These are phyloP conservation scores for Perodicticus potto DNA, from an alignment of 2,797 vertebrate genomes.

Conservation along the genomic window DNA sequence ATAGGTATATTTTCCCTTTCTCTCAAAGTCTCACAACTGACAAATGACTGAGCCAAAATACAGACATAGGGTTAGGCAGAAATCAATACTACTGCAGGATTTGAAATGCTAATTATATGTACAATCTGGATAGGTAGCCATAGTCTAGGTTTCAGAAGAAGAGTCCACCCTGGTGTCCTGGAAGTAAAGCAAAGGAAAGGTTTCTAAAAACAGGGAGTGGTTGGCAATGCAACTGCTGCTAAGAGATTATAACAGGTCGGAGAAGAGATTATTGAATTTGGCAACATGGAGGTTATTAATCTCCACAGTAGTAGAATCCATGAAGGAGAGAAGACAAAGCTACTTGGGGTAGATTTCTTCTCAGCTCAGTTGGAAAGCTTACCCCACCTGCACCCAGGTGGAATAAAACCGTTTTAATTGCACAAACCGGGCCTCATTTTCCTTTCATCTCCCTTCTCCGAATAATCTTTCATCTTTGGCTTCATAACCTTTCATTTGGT, in stretches of 20 bases:
- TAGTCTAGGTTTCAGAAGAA: not conserved
- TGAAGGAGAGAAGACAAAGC: not conserved
- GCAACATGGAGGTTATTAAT: not conserved
- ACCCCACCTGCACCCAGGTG: no score
- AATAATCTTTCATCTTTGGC: no score
- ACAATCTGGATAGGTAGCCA: not conserved
- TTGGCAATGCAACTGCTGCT: not conserved
- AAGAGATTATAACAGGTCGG: not conserved
- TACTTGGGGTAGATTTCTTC: no score
- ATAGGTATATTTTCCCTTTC: not conserved
- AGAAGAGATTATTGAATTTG: not conserved
- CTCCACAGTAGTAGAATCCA: not conserved
- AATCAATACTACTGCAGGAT: not conserved
- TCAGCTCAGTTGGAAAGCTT: no score
- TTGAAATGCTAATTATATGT: not conserved
- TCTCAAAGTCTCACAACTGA: not conserved
- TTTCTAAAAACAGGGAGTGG: slow-evolving; percentile 6
- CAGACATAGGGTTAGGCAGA: not conserved
- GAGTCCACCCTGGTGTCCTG: not conserved
- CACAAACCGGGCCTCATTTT: no score
- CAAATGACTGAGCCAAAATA: not conserved
- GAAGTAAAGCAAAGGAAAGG: not conserved
- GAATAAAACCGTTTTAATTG: no score
- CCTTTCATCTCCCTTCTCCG: no score
- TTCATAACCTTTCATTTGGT: no score